phyloP scores from a whole-genome alignment of 2,888 invertebrate species.

The Rugalucina vietnamica region DNA sequence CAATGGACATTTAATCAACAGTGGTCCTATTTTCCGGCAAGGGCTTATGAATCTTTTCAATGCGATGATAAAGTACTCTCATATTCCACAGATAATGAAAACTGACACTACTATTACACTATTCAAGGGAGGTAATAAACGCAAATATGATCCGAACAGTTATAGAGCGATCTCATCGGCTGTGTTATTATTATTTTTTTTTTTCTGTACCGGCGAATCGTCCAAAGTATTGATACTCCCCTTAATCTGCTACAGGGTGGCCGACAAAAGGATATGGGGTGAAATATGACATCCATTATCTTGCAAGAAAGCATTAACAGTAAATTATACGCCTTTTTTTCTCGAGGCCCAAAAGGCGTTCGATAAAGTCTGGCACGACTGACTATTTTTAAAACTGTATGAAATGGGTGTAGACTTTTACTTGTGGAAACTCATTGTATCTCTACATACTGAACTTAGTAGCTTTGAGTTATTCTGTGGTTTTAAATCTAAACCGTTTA shows the following conservation, averaged over 20 bases:
- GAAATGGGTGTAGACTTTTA: background rate
- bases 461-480: background rate
- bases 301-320: background rate
- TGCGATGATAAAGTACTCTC: background rate
- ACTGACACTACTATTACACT: background rate
- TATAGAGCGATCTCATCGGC: background rate
- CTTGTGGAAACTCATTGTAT: background rate
- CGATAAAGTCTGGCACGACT: background rate
- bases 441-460: background rate
- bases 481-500: background rate
- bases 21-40: background rate
- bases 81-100: background rate
- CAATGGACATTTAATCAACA: background rate
- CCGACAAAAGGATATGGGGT: background rate
- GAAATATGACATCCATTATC: background rate
- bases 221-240: background rate
- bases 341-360: background rate
- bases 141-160: background rate
- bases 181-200: background rate
- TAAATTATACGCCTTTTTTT: background rate
- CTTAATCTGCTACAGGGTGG: background rate
- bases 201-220: background rate
- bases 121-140: background rate
- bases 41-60: background rate
- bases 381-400: background rate